Percentiles rank a stretch among this genome's conserved stretches.
phyloP scores from a whole-genome alignment of 1,140 invertebrate genomes.

The Calosoma granatense region DNA sequence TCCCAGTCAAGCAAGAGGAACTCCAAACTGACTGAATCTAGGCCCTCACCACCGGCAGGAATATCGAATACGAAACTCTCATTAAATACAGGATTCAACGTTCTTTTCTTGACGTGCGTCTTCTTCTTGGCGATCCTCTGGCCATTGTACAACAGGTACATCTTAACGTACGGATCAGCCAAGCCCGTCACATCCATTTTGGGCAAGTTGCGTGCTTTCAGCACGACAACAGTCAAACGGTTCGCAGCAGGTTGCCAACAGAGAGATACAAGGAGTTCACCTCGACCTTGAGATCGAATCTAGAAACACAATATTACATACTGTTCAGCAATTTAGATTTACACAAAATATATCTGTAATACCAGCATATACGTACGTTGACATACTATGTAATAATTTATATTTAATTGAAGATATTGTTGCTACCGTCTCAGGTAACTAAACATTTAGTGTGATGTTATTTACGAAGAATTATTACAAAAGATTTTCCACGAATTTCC shows the following conservation, averaged over 20 bases:
- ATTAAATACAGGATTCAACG: slow-evolving; percentile 96
- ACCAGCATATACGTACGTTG: neutral
- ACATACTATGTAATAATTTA: too few relatives aligned
- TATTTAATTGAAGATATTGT: too few relatives aligned
- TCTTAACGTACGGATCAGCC: slow-evolving; percentile 93
- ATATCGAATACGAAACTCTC: slow-evolving; percentile 90
- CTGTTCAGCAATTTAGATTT: too few relatives aligned
- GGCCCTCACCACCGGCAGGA: slow-evolving; percentile 57
- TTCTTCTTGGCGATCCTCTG: slow-evolving; percentile 98
- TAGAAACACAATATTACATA: too few relatives aligned
- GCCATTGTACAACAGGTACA: slow-evolving; percentile 94
- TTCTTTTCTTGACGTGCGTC: slow-evolving; percentile 97
- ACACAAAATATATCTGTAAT: slow-evolving; percentile 7
- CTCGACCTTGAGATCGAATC: slow-evolving; percentile 79
- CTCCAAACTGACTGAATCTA: slow-evolving; percentile 85
- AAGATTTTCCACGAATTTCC: too few relatives aligned
- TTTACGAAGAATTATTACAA: too few relatives aligned
- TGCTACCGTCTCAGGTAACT: too few relatives aligned
- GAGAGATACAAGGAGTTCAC: slow-evolving; percentile 82
- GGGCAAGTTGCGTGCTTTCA: slow-evolving; percentile 87
- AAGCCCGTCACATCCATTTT: slow-evolving; percentile 93
- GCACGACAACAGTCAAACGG: slow-evolving; percentile 77
- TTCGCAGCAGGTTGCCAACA: slow-evolving; percentile 90
- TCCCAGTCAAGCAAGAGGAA: slow-evolving; percentile 94
- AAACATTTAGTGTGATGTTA: too few relatives aligned